Base-by-base conservation (phyloP, 2,797 vertebrate genomes). In the Arctocebus calabarensis region DNA sequence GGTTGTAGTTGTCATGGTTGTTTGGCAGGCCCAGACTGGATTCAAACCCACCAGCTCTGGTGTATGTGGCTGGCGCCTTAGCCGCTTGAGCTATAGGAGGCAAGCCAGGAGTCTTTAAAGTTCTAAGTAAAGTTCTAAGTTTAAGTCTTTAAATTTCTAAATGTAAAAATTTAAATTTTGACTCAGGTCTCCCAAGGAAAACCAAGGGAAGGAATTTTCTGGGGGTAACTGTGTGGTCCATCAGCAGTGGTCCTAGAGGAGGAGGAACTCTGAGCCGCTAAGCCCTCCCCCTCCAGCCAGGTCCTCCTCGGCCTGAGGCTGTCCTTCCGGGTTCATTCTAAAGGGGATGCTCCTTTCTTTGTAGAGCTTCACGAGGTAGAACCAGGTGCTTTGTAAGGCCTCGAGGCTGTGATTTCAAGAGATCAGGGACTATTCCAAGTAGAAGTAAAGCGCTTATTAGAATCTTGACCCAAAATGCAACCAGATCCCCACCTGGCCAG, bases 91-190 rank as follows among this genome's bases (percentile, higher is more conserved):
- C 45, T 48, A 48, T 12, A 48, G 45, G 12, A 3, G 45, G 11
- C 45, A 12, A 48, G 45, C 45, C 12, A 48, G 20, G 23, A 73
- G 45, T 75, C 55, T 79, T 90, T 66, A 45, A 66, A 62, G 37
- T 87, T 87, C 40, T 45, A 84, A 59, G 74, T 66, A 45, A 66
- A 62, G 37, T 87, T 87, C 40, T 45, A 84, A 59, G 74, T 75
- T n/a, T 84, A 23, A 62, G 73, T 84, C 48, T 88, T 85, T 75
- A n/a, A 52, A 70, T 37, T 70, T 70, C 34, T 40, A 57, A 52
- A 77, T 87, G 37, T 64, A 43, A n/a, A 79, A 75, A 75, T 71
- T 86, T 94, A 37, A 82, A 84, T 68, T 43, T 66, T 17, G 20
- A 29, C 11, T n/a, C 14, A n/a, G 62, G 13, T 79, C 61, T 95